phyloP scores from a whole-genome alignment of 2,113 vertebrate species.

The Grallaria varia region DNA sequence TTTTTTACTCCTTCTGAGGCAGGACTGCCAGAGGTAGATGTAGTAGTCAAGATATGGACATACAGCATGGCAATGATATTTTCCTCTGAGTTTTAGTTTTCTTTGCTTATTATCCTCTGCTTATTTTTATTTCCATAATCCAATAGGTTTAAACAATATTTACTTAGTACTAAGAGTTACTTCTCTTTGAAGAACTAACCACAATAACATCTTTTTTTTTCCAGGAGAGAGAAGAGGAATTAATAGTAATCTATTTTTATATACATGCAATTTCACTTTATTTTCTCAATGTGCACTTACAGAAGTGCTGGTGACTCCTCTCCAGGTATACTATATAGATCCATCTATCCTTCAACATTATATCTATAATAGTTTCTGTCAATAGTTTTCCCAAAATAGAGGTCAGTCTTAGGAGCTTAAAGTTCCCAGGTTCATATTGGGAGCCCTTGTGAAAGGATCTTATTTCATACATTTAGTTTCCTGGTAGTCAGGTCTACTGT shows the following conservation, averaged over 20 bases:
- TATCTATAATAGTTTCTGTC: background rate
- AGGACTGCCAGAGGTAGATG: background rate
- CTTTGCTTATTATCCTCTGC: background rate
- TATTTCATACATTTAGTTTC: background rate
- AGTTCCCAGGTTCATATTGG: background rate
- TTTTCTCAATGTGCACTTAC: background rate
- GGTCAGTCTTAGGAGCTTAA: background rate
- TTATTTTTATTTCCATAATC: background rate
- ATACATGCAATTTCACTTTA: background rate
- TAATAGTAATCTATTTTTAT: background rate
- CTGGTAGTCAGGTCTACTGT: background rate
- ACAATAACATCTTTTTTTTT: background rate
- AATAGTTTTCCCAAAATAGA: background rate
- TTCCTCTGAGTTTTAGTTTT: background rate
- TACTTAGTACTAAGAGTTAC: background rate
- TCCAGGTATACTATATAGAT: background rate
- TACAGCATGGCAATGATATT: background rate
- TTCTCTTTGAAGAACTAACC: background rate
- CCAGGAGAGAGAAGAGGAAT: background rate
- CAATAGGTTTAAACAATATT: background rate
- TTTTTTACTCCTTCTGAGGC: background rate
- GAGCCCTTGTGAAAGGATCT: background rate
- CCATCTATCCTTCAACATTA: background rate
- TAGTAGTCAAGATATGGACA: background rate
- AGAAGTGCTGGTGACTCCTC: background rate